phyloP scores from a whole-genome alignment of 2,113 vertebrate genomes.

The Platichthys stellatus region DNA sequence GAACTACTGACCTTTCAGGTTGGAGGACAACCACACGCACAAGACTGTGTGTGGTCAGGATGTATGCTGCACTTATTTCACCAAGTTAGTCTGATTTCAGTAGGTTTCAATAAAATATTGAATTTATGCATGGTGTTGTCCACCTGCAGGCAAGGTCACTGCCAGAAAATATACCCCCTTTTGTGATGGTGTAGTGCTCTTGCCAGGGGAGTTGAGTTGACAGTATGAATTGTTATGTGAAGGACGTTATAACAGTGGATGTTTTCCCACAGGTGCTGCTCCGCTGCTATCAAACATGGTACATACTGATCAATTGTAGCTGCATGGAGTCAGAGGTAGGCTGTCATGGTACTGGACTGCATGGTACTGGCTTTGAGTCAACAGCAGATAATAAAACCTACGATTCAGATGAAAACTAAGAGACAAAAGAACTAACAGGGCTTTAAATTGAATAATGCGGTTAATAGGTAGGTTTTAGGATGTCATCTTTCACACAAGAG shows the following conservation, averaged over 20 bases:
- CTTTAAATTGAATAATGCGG: no score
- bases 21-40: no score
- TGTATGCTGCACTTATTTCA: constrained; percentile 3
- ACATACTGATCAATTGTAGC: not conserved
- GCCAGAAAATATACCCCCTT: constrained; percentile 35
- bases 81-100: constrained; percentile 11
- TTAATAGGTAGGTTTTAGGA: no score
- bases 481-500: no score
- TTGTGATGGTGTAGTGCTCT: constrained; percentile 7
- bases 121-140: constrained; percentile 23
- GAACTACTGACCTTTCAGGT: no score
- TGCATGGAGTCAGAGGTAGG: not conserved
- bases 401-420: no score
- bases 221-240: constrained; percentile 22
- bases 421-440: no score
- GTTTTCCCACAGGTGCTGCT: constrained; percentile 16
- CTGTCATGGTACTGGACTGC: not conserved
- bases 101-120: constrained; percentile 8
- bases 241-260: constrained; percentile 10
- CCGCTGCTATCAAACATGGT: not conserved
- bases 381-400: no score
- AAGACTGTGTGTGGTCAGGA: no score
- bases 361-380: no score
- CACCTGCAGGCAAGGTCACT: constrained; percentile 50
- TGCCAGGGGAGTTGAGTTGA: constrained; percentile 23